Evolutionary conservation across 2,113 vertebrate genomes (phyloP), one percentile per base, ranked within the genome.

Genomic region (Pungitius pungitius): DNA sequence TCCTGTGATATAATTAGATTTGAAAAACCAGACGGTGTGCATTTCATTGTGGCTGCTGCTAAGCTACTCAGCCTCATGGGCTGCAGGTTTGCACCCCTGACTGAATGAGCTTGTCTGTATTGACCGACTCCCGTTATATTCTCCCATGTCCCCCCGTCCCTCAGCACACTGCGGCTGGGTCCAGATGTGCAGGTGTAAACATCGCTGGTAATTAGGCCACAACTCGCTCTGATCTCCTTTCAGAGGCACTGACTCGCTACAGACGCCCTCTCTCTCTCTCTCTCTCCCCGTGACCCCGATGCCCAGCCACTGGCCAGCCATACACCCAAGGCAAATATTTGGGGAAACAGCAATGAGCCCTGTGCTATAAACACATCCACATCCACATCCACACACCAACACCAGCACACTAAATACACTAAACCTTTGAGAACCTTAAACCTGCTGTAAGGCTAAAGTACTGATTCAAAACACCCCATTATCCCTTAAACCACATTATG

Each of bases 141-240:
- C 57, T 17, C 49, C 42, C 61, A 76, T 54, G 42, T 74, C 62
- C 60, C 3, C 43, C 39, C 24, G 12, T 89, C 86, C 71, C 26
- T 86, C 80, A 74, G 79, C 80, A 71, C 80, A 83, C 33, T 22
- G 40, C 9, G 27, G 54, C 20, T 15, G 17, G 22, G 61, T 8
- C 79, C 88, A 90, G 79, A 88, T 86, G 85, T 87, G 71, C 76
- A 75, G 82, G 69, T 85, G 43, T 83, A 87, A 92, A 91, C 89
- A 88, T 24, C 14, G 45, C 40, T 35, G 57, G 75, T 84, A 87
- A 91, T 91, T 80, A 87, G 81, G 63, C n/a, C 77, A 80, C 55
- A 83, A 78, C 39, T 77, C 30, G 14, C 73, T 89, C 81, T 90
- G 86, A 91, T 93, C 77, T 89, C 11, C 65, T 74, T 89, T 84